Evolutionary conservation across 2,888 invertebrate genomes (phyloP).

Genomic region (Trissoscelio sp.): DNA sequence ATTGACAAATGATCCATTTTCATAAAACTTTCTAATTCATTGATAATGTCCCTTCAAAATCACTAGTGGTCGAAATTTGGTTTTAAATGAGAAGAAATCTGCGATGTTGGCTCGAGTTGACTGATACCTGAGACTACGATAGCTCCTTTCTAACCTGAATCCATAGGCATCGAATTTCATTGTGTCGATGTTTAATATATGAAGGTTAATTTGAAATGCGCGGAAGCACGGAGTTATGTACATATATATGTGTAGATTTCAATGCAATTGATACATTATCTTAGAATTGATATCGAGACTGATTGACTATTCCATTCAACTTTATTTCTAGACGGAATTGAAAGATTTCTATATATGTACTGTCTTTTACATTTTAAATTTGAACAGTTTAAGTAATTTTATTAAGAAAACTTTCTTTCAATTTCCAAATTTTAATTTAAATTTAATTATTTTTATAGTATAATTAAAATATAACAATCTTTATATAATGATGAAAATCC

Average conservation of each 20-base stretch:
- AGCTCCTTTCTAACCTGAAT: conserved; percentile 67
- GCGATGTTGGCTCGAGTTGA: neutral
- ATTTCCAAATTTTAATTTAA: no score
- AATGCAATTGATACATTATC: conserved; percentile 37
- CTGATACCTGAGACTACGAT: conserved; percentile 42
- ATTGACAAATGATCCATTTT: neutral
- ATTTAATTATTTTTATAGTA: no score
- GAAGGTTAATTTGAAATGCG: conserved; percentile 42
- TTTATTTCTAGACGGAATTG: neutral
- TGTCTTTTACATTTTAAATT: neutral
- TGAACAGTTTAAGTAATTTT: no score
- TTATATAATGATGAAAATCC: no score
- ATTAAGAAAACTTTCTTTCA: no score
- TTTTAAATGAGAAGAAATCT: conserved; percentile 45
- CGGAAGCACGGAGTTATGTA: conserved; percentile 8
- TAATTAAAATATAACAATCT: no score
- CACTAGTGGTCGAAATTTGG: conserved; percentile 19
- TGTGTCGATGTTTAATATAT: conserved; percentile 35
- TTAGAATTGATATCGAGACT: conserved; percentile 30
- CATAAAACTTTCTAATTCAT: conserved; percentile 25
- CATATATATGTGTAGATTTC: neutral
- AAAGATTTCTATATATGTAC: conserved; percentile 38
- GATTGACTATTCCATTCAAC: conserved; percentile 39
- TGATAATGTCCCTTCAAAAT: conserved; percentile 3
- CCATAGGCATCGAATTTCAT: conserved; percentile 69